phyloP scores from a whole-genome alignment of 2,113 vertebrate species.

The Chloebia gouldiae region DNA sequence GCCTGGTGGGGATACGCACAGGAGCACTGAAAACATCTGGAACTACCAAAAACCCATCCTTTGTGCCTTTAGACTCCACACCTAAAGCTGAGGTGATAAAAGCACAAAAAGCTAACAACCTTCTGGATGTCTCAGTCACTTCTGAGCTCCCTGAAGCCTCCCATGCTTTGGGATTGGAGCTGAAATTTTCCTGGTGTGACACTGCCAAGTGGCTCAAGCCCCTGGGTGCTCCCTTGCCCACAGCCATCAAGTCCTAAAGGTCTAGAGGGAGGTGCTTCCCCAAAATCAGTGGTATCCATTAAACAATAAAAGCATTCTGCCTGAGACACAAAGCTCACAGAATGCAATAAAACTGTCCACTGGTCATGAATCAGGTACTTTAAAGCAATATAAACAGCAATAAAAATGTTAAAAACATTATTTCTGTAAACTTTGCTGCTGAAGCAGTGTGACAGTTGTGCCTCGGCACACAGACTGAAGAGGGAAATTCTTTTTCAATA shows the following conservation, averaged over 20 bases:
- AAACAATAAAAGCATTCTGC: neutral
- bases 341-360: slow-evolving; percentile 32
- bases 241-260: neutral
- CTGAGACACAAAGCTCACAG: neutral
- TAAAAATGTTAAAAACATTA: neutral
- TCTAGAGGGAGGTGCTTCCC: neutral
- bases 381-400: slow-evolving; percentile 5
- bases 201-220: neutral
- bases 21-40: neutral
- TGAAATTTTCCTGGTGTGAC: neutral
- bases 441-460: neutral
- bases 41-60: neutral
- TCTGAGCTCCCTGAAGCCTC: neutral
- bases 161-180: accelerated
- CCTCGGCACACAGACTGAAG: neutral
- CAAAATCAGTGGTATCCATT: neutral
- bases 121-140: neutral
- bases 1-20: neutral
- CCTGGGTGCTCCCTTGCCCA: neutral
- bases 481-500: neutral
- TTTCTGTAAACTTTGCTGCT: neutral
- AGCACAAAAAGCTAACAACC: neutral
- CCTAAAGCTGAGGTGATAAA: neutral
- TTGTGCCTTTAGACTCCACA: neutral
- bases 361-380: slow-evolving; percentile 14